Base-by-base conservation (phyloP, 2,888 invertebrate genomes). In the Brenthis hecate region DNA sequence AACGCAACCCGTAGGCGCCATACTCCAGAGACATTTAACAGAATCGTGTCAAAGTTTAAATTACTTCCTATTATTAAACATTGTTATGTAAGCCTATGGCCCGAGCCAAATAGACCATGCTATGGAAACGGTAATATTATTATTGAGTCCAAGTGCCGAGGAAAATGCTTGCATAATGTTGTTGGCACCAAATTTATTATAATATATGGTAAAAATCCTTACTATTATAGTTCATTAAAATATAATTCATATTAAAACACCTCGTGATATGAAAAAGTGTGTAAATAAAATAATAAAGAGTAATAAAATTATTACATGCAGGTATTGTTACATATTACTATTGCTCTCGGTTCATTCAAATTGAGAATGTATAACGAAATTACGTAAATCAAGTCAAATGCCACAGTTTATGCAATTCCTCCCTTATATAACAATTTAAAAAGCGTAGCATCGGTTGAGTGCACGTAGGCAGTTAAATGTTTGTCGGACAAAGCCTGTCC, bases 1-100 rank as follows among this genome's bases (percentile, higher is more conserved):
- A 77, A 77, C 82, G 83, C 83, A 84, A 69, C 75, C 78, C 73
- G 77, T 76, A 76, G 76, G 77, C 80, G 76, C 77, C 77, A 78
- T 80, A 79, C 78, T 80, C 73, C 53, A 75, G 74, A 75, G 76
- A 78, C 79, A 77, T 81, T 79, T 79, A 78, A 74, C 74, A 74
- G 73, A 81, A 81, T 79, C 79, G 80, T 81, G 80, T 76, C 73
- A 76, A 80, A 80, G 76, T 79, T 78, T 73, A 73, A 70, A 75
- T 72, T 71, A 69, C 69, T 73, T 72, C 71, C 71, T 71, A 72
- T 66, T 72, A 71, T 71, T 71, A 68, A 72, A 72, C 66, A 56
- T 48, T 56, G 66, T 70, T 70, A 68, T 70, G 70, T 53, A 68
- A 72, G 56, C 68, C 54, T 63, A 68, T 47, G 66, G 23, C 50